Evolutionary conservation across 2,888 invertebrate genomes (phyloP).

Genomic region (Dasypogon diadema): DNA sequence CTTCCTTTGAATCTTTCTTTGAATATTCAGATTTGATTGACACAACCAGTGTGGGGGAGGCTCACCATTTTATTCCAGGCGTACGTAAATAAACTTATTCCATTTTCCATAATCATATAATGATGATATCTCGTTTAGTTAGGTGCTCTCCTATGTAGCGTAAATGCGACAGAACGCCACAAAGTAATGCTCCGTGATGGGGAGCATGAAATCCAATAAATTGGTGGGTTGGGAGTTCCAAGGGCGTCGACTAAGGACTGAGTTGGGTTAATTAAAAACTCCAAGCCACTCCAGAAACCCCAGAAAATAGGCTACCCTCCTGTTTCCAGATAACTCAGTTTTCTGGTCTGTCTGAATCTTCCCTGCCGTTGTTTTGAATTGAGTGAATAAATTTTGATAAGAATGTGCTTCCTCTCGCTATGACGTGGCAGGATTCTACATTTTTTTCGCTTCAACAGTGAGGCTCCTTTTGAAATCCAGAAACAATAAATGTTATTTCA

Average conservation of each 20-base stretch:
- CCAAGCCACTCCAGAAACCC: not conserved
- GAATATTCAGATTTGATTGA: slow-evolving; percentile 48
- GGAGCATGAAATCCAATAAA: slow-evolving; percentile 36
- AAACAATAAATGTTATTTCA: slow-evolving; percentile 29
- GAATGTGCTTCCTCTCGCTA: not conserved
- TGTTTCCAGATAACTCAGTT: not conserved
- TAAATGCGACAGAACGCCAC: not conserved
- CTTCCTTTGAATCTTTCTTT: slow-evolving; percentile 9
- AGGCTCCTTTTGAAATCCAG: slow-evolving; percentile 7
- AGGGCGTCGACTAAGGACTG: not conserved
- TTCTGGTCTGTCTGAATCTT: not conserved
- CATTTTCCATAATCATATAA: slow-evolving; percentile 36
- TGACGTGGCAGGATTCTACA: not conserved
- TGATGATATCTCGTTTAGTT: slow-evolving; percentile 32
- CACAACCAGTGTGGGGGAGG: slow-evolving; percentile 1
- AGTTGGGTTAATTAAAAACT: slow-evolving; percentile 45
- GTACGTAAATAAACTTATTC: slow-evolving; percentile 34
- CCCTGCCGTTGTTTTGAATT: not conserved
- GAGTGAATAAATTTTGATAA: slow-evolving; percentile 1
- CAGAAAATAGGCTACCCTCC: not conserved
- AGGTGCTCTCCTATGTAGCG: not conserved
- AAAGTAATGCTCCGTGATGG: not conserved
- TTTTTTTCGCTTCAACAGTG: slow-evolving; percentile 9
- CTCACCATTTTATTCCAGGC: not conserved
- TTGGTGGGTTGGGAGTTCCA: not conserved